phyloP scores from a whole-genome alignment of 2,888 invertebrate species.

The Sarcophaga variegata region DNA sequence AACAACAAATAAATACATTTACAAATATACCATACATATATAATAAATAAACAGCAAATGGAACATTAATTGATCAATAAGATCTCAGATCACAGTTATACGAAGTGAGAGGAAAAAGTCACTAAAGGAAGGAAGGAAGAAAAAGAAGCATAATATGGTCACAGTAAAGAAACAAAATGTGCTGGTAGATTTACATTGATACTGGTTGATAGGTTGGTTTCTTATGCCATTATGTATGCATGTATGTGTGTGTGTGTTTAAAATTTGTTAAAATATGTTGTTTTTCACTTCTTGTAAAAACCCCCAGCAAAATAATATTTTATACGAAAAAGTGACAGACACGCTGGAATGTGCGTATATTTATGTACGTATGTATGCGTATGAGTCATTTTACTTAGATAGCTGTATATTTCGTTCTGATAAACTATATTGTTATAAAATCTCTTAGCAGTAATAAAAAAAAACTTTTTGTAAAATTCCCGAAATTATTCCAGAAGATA shows the following conservation, averaged over 20 bases:
- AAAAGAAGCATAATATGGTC: background rate
- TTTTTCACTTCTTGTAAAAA: constrained; percentile 36
- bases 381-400: too few species aligned
- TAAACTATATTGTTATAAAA: too few species aligned
- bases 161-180: background rate
- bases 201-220: constrained; percentile 39
- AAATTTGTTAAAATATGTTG: background rate
- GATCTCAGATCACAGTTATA: constrained; percentile 16
- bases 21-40: constrained; percentile 1
- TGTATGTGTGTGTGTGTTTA: background rate
- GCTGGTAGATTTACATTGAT: constrained; percentile 25
- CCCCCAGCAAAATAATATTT: constrained; percentile 43
- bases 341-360: background rate
- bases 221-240: background rate
- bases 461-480: too few species aligned
- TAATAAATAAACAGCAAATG: constrained; percentile 13
- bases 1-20: background rate
- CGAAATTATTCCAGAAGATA: too few species aligned
- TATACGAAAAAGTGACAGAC: constrained; percentile 50
- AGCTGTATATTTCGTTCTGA: too few species aligned
- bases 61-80: constrained; percentile 64
- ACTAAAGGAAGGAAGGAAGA: background rate
- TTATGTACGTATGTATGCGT: background rate
- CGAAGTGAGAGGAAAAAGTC: background rate
- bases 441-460: too few species aligned